Base-by-base conservation (phyloP, 2,888 invertebrate genomes). In the Subacronicta megacephala region DNA sequence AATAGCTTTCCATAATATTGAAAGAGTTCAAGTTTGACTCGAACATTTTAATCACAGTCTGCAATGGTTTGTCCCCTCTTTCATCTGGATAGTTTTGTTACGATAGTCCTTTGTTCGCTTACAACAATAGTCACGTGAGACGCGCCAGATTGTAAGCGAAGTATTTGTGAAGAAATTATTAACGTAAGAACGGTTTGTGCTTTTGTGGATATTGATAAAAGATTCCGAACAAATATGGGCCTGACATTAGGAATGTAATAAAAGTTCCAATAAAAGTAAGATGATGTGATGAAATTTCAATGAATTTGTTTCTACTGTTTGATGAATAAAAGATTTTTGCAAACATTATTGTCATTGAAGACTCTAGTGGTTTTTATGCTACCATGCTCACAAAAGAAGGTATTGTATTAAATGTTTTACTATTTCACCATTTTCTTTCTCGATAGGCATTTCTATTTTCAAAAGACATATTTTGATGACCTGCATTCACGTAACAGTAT, bases 1-100 rank as follows among this genome's bases (percentile, higher is more conserved):
- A 47, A 62, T 66, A 62, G 47, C 36, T 50, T n/a, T 47, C 35
- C 31, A 16, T 52, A 46, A 55, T 36, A 58, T 54, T 45, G 61
- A 40, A 38, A 47, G 16, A 49, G 37, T 44, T 54, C 46, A 62
- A 63, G 44, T 38, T 60, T 55, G 23, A 35, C 51, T 60, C 16
- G 46, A 62, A 70, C 60, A 72, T 76, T 75, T 76, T 76, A 76
- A 76, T 76, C 78, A 76, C 69, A 69, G 77, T 65, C 64, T 65
- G 72, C 77, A 74, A 78, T 70, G 65, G 74, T 66, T 51, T 56
- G 63, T 70, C 62, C 54, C 45, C 63, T 55, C 62, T 68, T 53
- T 62, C 72, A 63, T 57, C 58, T 50, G 63, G 69, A 75, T 74
- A 77, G 71, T 78, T 69, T 67, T 65, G 65, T 70, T 54, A 69